Evolutionary conservation across 2,797 vertebrate species (phyloP).

Genomic region (Pangasius larnaudii): DNA sequence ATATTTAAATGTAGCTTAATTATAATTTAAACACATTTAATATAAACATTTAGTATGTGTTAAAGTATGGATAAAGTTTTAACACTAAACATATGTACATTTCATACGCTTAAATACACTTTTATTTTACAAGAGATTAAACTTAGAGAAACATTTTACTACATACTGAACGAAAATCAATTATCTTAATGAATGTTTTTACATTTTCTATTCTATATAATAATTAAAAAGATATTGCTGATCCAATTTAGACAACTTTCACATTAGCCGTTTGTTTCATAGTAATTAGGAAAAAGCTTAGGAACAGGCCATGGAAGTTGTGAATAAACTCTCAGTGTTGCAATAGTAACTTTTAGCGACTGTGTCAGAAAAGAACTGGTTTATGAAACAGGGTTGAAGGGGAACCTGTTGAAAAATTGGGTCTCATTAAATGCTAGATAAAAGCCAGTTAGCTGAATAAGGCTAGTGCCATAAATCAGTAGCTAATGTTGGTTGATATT

Average conservation of each 20-base stretch:
- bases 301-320: neutral
- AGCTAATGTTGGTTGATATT: neutral
- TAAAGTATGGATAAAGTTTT: neutral
- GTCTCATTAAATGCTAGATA: neutral
- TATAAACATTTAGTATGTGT: neutral
- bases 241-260: neutral
- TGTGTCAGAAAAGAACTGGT: neutral
- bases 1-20: neutral
- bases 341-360: neutral
- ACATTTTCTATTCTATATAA: neutral
- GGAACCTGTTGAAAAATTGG: neutral
- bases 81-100: neutral
- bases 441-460: neutral
- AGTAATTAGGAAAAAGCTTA: neutral
- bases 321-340: neutral
- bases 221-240: neutral
- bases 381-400: neutral
- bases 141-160: slow-evolving; percentile 6
- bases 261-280: slow-evolving; percentile 8
- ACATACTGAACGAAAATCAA: neutral
- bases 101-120: neutral
- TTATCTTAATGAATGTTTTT: slow-evolving; percentile 10
- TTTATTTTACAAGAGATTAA: neutral
- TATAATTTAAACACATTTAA: neutral
- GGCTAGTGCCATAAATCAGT: neutral